Conservation (phyloP, 2,797 vertebrate species). For the Micromesistius poutassou region DNA sequence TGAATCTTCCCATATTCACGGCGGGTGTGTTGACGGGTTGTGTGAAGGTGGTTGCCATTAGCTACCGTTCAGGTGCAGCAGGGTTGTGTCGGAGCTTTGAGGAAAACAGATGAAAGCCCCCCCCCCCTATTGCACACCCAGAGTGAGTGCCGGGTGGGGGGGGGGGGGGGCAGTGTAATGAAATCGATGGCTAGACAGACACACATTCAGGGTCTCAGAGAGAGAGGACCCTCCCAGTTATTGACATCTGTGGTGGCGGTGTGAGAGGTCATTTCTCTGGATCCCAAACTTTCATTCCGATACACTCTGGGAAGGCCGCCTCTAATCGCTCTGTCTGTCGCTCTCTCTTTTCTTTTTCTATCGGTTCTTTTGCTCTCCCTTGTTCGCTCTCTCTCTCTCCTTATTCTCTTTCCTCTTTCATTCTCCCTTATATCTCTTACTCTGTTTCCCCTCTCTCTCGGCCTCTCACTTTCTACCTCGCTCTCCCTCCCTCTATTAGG, state of each 20-base stretch:
- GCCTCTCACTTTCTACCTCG: constrained; percentile 1
- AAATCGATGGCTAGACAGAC: background rate
- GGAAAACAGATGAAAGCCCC: background rate
- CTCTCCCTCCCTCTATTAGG: background rate
- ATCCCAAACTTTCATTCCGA: background rate
- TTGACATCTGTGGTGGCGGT: constrained; percentile 17
- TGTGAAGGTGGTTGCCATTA: constrained; percentile 1
- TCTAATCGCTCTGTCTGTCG: background rate
- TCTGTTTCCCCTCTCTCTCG: background rate
- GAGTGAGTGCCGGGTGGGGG: background rate
- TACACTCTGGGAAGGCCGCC: background rate
- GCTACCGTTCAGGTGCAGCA: background rate
- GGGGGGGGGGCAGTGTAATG: background rate
- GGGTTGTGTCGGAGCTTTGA: background rate
- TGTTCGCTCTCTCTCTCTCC: constrained; percentile 11
- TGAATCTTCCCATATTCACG: background rate
- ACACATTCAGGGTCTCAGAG: background rate
- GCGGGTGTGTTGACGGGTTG: background rate
- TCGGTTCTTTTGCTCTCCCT: background rate
- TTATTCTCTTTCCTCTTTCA: background rate
- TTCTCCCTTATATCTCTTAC: constrained; percentile 7
- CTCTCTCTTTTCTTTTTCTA: constrained; percentile 3
- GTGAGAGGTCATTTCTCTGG: background rate
- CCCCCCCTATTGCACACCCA: background rate
- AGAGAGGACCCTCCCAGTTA: constrained; percentile 13